These are phyloP conservation scores for Leucophora obtusa DNA, from an alignment of 2,888 invertebrate genomes.

Conservation along the genomic window DNA sequence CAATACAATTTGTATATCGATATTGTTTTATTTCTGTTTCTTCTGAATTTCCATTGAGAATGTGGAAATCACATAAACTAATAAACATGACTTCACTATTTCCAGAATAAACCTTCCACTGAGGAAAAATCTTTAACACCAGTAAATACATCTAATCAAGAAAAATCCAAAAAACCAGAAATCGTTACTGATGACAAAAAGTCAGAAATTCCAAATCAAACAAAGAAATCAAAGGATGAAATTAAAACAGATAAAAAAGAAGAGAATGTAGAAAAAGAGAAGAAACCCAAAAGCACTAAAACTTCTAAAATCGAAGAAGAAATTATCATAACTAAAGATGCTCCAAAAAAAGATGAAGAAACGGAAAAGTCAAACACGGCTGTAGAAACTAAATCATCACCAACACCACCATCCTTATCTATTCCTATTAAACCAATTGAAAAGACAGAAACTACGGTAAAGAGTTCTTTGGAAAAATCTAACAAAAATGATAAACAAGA, in stretches of 20 bases:
- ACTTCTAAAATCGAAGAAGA: slow-evolving; percentile 22
- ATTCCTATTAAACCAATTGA: slow-evolving; percentile 21
- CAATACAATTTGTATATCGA: too few species aligned
- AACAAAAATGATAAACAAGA: slow-evolving; percentile 28
- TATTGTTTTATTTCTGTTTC: too few species aligned
- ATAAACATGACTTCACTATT: slow-evolving; percentile 9
- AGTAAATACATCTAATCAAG: background rate
- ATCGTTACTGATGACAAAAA: slow-evolving; percentile 25
- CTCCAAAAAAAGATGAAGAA: slow-evolving; percentile 19
- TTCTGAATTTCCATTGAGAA: too few species aligned
- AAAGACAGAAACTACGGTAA: slow-evolving; percentile 17
- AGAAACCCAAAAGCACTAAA: slow-evolving; percentile 37
- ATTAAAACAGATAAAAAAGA: slow-evolving; percentile 44
- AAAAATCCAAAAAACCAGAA: slow-evolving; percentile 2
- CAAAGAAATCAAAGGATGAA: slow-evolving; percentile 29
- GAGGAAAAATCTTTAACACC: slow-evolving; percentile 24
- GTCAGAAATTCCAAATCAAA: slow-evolving; percentile 11
- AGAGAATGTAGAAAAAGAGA: slow-evolving; percentile 33
- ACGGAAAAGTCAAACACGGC: slow-evolving; percentile 5
- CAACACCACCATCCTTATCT: slow-evolving; percentile 17
- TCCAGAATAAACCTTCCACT: slow-evolving; percentile 32
- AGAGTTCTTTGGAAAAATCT: slow-evolving; percentile 14
- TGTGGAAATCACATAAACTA: too few species aligned
- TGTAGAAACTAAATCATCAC: slow-evolving; percentile 24
- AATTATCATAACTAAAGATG: slow-evolving; percentile 3